Evolutionary conservation across 2,888 invertebrate species (phyloP), one percentile per base, ranked within the genome.

Genomic region (Cosmia trapezina): DNA sequence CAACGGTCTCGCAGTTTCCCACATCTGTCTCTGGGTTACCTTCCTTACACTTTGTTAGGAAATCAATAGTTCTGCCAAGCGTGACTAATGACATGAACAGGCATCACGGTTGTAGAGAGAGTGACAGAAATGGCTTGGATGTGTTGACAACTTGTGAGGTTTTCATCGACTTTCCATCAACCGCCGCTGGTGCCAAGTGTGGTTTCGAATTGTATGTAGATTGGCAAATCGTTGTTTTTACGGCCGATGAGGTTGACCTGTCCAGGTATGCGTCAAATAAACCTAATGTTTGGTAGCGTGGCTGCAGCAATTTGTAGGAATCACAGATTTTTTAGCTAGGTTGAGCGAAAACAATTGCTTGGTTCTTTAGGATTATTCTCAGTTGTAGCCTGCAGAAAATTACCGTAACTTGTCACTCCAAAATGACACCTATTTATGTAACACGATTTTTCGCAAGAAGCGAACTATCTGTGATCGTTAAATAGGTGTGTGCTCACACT

Each of bases 91-190:
- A n/a, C 11, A 28, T 3, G 28, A 33, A 33, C 11, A 43, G 45
- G 7, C 28, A 51, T 19, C 47, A 54, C 37, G 37, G 62, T 19
- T 45, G 62, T 60, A 54, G 22, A 65, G 59, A 62, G 22, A 66
- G 78, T 54, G 37, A n/a, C 45, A 61, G 51, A 56, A 0, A 49
- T 74, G 17, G 37, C 28, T 45, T 64, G n/a, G 9, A 66, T 22
- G 45, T 80, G 51, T 69, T 79, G 83, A 66, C 83, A 60, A 11
- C 14, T 11, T 43, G 22, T 2, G 53, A 56, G 43, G 47, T 49
- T 43, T 22, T 57, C 60, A 17, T 64, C 60, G 37, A 61, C 56
- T 79, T 78, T 79, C 78, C 47, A 66, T 49, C 37, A n/a, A 56
- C 11, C 47, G 11, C 11, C 28, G 9, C 28, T 59, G 41, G 8